Conservation (phyloP, 2,113 vertebrate species). For the Seriola rivoliana region DNA sequence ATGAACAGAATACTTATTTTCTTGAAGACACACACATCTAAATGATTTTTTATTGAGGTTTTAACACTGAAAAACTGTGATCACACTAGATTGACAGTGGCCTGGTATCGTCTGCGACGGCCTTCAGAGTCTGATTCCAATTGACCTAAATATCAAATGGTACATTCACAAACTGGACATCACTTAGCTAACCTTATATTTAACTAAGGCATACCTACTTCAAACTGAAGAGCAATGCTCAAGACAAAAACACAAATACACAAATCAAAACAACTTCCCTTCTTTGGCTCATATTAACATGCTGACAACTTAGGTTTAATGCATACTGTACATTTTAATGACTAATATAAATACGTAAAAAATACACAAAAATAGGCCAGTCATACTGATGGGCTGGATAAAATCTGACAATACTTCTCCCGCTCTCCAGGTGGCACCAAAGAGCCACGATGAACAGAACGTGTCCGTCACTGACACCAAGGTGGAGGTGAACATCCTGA, state of each 20-base stretch:
- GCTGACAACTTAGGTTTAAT: background rate
- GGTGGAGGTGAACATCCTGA: constrained; percentile 87
- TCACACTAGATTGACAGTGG: background rate
- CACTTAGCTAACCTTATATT: background rate
- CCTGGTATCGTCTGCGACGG: background rate
- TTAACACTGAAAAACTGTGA: background rate
- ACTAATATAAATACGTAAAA: no score
- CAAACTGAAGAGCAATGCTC: background rate
- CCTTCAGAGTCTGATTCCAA: background rate
- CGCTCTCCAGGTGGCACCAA: constrained; percentile 82
- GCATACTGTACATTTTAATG: background rate
- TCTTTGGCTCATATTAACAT: background rate
- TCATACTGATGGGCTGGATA: no score
- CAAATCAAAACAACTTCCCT: background rate
- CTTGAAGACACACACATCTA: background rate
- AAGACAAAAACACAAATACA: no score
- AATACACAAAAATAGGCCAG: background rate
- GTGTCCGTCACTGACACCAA: constrained; percentile 73
- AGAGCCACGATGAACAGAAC: constrained; percentile 64
- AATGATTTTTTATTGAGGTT: no score
- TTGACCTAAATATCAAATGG: no score
- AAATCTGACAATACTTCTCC: background rate
- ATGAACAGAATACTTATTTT: background rate
- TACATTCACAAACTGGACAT: no score
- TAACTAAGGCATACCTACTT: no score